phyloP scores from a whole-genome alignment of 2,888 invertebrate species.

The Meandrusa payeni region DNA sequence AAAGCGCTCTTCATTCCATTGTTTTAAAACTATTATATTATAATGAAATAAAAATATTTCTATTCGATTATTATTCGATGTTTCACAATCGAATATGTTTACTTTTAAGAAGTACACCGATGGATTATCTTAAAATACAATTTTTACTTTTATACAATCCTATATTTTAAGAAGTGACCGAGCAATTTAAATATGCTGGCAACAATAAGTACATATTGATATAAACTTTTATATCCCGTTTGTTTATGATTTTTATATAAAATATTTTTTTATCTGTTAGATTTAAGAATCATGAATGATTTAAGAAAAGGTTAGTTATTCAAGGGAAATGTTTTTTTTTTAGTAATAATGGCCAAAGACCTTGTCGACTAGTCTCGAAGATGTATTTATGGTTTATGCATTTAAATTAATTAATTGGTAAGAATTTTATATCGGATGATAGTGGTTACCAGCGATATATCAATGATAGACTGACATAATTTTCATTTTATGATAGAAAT shows the following conservation, averaged over 20 bases:
- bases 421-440: slow-evolving; percentile 37
- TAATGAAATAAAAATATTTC: too few species aligned
- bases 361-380: slow-evolving; percentile 65
- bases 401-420: slow-evolving; percentile 46
- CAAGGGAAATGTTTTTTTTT: slow-evolving; percentile 26
- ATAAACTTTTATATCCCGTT: slow-evolving; percentile 15
- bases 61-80: not conserved
- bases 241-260: slow-evolving; percentile 18
- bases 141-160: slow-evolving; percentile 44
- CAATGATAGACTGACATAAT: slow-evolving; percentile 50
- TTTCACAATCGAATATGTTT: slow-evolving; percentile 1
- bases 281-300: slow-evolving; percentile 10
- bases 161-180: slow-evolving; percentile 31
- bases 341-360: slow-evolving; percentile 69
- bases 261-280: slow-evolving; percentile 22
- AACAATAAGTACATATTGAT: slow-evolving; percentile 34
- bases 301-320: too few species aligned
- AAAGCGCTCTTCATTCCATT: slow-evolving; percentile 4
- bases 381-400: slow-evolving; percentile 60
- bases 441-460: slow-evolving; percentile 64
- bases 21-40: not conserved
- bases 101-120: slow-evolving; percentile 2
- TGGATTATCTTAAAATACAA: slow-evolving; percentile 26
- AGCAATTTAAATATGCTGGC: slow-evolving; percentile 27
- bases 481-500: slow-evolving; percentile 37